Percentiles rank a stretch among this genome's conserved stretches.
phyloP scores from a whole-genome alignment of 2,113 vertebrate genomes.

The Naja naja region DNA sequence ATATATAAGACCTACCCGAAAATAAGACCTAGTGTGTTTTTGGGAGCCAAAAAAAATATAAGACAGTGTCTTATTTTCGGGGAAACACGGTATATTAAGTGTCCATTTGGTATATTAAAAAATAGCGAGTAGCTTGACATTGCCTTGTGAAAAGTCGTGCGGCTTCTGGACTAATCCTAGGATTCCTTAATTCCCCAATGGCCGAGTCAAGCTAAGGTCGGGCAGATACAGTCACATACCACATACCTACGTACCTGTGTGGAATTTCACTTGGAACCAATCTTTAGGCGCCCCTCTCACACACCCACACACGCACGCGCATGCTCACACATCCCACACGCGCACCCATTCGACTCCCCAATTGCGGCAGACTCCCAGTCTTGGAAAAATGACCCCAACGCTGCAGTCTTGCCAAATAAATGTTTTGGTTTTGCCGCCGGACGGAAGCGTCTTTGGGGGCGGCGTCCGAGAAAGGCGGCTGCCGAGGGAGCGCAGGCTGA shows the following conservation, averaged over 20 bases:
- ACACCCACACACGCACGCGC: neutral
- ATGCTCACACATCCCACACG: neutral
- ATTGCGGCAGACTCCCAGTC: neutral
- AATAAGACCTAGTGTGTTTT: too few relatives aligned
- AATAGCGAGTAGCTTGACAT: neutral
- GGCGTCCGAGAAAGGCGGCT: neutral
- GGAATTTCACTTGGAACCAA: neutral
- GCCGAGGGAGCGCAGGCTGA: neutral
- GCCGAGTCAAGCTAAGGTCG: neutral
- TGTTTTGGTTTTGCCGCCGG: accelerated
- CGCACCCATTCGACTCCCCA: neutral
- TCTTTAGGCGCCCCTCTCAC: neutral
- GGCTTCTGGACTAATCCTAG: neutral
- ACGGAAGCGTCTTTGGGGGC: neutral
- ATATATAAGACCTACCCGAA: too few relatives aligned
- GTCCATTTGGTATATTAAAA: neutral
- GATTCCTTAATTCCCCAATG: neutral
- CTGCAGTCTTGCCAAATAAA: too few relatives aligned
- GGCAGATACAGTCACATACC: neutral
- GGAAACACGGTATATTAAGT: too few relatives aligned
- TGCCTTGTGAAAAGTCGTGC: neutral
- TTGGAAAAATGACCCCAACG: neutral
- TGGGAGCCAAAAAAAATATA: too few relatives aligned
- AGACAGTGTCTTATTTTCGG: too few relatives aligned
- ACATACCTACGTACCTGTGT: neutral